phyloP scores from a whole-genome alignment of 2,888 invertebrate species.

The Platycheirus rosarum region DNA sequence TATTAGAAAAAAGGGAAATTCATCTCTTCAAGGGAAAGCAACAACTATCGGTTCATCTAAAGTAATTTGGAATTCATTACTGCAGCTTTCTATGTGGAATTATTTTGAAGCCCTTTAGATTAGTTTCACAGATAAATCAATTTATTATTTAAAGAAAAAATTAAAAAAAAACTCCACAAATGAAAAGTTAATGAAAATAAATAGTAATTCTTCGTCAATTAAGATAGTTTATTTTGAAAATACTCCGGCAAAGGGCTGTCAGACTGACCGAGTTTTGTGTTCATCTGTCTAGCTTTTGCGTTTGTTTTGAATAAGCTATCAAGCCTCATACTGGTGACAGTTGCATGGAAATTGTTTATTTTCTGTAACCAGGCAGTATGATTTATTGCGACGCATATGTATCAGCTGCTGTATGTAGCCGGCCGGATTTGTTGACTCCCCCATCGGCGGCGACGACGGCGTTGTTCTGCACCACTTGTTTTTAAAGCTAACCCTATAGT shows the following conservation, averaged over 20 bases:
- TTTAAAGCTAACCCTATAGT: constrained; percentile 22
- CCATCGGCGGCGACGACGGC: constrained; percentile 20
- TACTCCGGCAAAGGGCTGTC: neutral
- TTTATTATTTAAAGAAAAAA: neutral
- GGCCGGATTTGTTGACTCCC: constrained; percentile 21
- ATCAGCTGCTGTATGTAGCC: constrained; percentile 29
- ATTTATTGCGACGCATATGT: constrained; percentile 41
- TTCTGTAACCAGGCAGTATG: constrained; percentile 39
- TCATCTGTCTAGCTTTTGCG: constrained; percentile 18
- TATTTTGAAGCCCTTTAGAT: constrained; percentile 25
- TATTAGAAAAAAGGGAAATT: constrained; percentile 17
- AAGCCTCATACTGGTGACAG: constrained; percentile 1
- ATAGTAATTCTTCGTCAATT: neutral
- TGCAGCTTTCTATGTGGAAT: constrained; percentile 16
- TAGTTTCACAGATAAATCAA: constrained; percentile 22
- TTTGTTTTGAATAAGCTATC: constrained; percentile 15
- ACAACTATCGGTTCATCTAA: constrained; percentile 18
- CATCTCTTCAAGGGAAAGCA: constrained; percentile 28
- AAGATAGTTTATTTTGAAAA: neutral
- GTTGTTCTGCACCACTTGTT: constrained; percentile 26
- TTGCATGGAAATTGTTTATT: constrained; percentile 36
- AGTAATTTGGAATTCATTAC: constrained; percentile 40
- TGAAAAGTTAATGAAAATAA: neutral
- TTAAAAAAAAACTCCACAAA: neutral
- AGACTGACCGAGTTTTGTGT: constrained; percentile 15